Percentiles rank a stretch among this genome's conserved stretches.
Conservation (phyloP, 2,797 vertebrate genomes). For the Falco naumanni region DNA sequence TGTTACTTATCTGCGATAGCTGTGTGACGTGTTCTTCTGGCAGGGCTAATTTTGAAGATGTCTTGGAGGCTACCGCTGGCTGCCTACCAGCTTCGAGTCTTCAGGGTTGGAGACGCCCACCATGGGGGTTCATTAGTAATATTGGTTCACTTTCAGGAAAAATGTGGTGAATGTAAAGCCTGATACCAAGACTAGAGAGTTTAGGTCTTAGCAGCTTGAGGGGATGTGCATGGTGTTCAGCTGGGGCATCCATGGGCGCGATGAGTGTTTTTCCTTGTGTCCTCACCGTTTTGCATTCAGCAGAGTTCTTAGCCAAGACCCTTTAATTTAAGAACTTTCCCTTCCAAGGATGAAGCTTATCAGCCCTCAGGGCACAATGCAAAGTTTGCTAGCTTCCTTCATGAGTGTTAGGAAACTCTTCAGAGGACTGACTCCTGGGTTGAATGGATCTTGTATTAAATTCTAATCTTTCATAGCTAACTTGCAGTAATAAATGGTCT, state of each 20-base stretch:
- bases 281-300: neutral
- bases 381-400: slow-evolving; percentile 13
- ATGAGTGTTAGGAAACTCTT: neutral
- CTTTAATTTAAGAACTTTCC: slow-evolving; percentile 48
- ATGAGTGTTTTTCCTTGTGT: slow-evolving; percentile 5
- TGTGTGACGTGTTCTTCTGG: slow-evolving; percentile 16
- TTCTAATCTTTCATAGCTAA: slow-evolving; percentile 48
- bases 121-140: fast-evolving
- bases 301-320: neutral
- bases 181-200: neutral
- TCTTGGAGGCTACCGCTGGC: neutral
- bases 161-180: neutral
- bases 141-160: neutral
- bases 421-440: slow-evolving; percentile 17
- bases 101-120: neutral
- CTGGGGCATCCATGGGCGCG: neutral
- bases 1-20: slow-evolving; percentile 18
- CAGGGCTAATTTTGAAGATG: neutral
- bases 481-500: slow-evolving; percentile 43
- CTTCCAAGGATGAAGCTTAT: neutral
- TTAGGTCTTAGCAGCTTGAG: neutral
- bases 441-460: slow-evolving; percentile 50
- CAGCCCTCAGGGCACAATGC: neutral
- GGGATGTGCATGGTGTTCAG: neutral
- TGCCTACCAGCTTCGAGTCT: neutral